A percentile compares a stretch with the other conserved stretches of the same genome.
Evolutionary conservation across 2,797 vertebrate species (phyloP).

Genomic region (Leptoclinus maculatus): DNA sequence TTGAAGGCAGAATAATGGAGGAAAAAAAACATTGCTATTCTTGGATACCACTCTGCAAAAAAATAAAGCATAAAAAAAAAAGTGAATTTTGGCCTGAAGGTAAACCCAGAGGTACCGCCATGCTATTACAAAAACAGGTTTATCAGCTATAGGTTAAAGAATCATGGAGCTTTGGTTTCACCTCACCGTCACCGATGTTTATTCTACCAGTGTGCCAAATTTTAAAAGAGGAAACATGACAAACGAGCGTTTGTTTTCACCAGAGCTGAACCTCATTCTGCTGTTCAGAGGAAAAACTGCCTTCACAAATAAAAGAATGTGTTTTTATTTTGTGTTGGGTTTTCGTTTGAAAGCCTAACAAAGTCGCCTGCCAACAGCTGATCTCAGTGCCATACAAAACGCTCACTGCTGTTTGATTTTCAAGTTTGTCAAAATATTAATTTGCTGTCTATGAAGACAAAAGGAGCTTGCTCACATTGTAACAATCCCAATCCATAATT

Average conservation of each 20-base stretch:
- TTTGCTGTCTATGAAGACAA: not conserved
- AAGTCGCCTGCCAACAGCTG: conserved; percentile 22
- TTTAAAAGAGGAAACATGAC: not conserved
- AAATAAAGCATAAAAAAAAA: too few relatives aligned
- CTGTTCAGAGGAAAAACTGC: conserved; percentile 9
- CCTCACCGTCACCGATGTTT: not conserved
- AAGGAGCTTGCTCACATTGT: not conserved
- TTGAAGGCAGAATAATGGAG: too few relatives aligned
- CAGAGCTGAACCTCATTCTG: conserved; percentile 19
- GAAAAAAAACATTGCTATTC: too few relatives aligned
- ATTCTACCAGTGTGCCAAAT: conserved; percentile 51
- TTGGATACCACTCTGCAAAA: too few relatives aligned
- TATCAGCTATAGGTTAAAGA: not conserved
- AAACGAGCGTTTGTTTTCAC: conserved; percentile 1
- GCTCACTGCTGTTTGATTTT: not conserved
- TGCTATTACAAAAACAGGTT: too few relatives aligned
- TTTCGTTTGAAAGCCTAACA: not conserved
- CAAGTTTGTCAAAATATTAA: not conserved
- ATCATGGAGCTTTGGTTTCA: not conserved
- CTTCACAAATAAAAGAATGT: not conserved
- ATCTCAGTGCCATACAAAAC: conserved; percentile 50
- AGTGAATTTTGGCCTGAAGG: too few relatives aligned
- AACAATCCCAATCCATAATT: not conserved
- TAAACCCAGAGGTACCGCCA: too few relatives aligned
- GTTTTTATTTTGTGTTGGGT: not conserved